Evolutionary conservation across 2,888 invertebrate genomes (phyloP).

Genomic region (Drosophila basisetae): DNA sequence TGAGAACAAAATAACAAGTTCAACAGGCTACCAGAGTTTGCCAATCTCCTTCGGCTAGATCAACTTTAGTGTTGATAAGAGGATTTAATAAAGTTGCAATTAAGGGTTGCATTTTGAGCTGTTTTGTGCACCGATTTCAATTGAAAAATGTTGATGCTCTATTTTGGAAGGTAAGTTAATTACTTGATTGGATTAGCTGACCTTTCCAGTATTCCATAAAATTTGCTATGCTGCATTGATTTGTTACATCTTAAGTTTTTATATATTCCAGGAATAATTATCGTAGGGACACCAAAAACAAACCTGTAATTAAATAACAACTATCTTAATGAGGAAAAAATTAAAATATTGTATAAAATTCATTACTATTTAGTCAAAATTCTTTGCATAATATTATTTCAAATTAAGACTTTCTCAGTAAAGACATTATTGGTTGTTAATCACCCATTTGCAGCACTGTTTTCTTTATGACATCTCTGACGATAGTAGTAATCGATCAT

Average conservation of each 20-base stretch:
- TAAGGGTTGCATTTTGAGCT: neutral
- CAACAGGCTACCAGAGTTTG: neutral
- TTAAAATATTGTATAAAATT: neutral
- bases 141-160: neutral
- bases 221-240: neutral
- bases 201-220: neutral
- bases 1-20: neutral
- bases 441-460: conserved; percentile 15
- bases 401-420: neutral
- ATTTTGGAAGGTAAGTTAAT: neutral
- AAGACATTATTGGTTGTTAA: neutral
- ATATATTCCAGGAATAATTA: neutral
- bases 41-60: neutral
- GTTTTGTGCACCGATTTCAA: neutral
- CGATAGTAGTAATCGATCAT: conserved; percentile 34
- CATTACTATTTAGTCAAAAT: too few relatives aligned
- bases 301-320: neutral
- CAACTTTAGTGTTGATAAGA: neutral
- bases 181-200: neutral
- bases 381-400: neutral
- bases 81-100: neutral
- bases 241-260: neutral
- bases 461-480: conserved; percentile 24
- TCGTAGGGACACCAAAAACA: neutral
- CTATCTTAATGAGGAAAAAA: neutral